phyloP scores from a whole-genome alignment of 2,888 invertebrate genomes.

The Cryptocephalus moraei region DNA sequence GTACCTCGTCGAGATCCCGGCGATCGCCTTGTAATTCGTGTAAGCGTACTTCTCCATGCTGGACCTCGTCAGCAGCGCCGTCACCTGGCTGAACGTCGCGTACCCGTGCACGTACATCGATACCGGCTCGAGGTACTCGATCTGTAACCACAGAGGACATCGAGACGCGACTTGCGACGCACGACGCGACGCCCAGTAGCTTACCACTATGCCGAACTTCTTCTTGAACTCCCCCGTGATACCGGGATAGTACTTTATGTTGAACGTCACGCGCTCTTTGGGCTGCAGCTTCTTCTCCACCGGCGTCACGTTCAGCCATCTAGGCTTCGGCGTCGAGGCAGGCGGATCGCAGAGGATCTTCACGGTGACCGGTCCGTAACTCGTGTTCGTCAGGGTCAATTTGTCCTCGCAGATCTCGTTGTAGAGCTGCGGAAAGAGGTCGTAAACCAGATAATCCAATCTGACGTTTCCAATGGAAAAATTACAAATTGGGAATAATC shows the following conservation, averaged over 20 bases:
- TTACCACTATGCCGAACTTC: constrained; percentile 32
- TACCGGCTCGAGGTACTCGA: constrained; percentile 45
- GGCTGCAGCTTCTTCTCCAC: constrained; percentile 36
- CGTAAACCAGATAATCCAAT: no score
- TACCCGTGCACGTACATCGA: constrained; percentile 46
- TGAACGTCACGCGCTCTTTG: constrained; percentile 36
- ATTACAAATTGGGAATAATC: no score
- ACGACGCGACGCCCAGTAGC: background rate
- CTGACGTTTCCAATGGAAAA: no score
- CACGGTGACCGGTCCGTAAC: constrained; percentile 17
- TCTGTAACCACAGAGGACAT: constrained; percentile 32
- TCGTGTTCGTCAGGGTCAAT: constrained; percentile 41
- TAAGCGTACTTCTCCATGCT: constrained; percentile 5
- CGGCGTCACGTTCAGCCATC: constrained; percentile 41
- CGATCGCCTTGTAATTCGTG: constrained; percentile 14
- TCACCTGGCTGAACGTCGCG: constrained; percentile 50
- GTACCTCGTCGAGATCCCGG: constrained; percentile 13
- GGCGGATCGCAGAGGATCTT: background rate
- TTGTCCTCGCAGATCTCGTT: constrained; percentile 27
- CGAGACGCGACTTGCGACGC: no score
- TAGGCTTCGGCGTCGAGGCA: constrained; percentile 34
- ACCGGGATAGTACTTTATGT: constrained; percentile 44
- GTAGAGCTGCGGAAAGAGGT: constrained; percentile 26
- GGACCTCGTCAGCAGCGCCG: constrained; percentile 41
- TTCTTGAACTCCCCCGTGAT: constrained; percentile 45